A percentile compares a stretch with the other conserved stretches of the same genome.
Conservation (phyloP, 2,113 vertebrate genomes). For the Chamaea fasciata region DNA sequence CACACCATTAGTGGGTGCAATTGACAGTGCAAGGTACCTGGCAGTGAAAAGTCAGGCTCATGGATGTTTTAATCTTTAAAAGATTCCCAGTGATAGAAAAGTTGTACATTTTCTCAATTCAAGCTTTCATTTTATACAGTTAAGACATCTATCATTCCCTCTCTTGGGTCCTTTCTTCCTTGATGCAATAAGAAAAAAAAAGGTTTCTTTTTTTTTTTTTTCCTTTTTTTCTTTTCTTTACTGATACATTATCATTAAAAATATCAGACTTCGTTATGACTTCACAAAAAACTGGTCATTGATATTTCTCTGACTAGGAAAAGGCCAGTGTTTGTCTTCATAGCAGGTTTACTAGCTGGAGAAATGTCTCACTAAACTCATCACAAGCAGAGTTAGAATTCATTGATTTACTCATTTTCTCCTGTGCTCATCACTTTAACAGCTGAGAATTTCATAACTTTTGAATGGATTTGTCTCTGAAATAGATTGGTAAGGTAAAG, state of each 20-base stretch:
- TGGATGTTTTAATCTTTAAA: constrained; percentile 2
- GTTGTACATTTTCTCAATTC: neutral
- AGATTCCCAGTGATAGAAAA: constrained; percentile 1
- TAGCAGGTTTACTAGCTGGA: neutral
- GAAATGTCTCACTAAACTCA: neutral
- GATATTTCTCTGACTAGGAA: neutral
- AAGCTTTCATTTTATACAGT: neutral
- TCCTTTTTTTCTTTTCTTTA: neutral
- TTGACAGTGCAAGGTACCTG: neutral
- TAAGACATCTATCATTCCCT: neutral
- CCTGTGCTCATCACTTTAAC: neutral
- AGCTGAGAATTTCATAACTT: constrained; percentile 43
- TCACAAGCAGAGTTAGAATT: neutral
- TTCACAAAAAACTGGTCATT: neutral
- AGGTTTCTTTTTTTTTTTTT: neutral
- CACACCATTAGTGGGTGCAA: neutral
- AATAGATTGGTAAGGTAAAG: neutral
- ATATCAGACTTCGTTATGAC: neutral
- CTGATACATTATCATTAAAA: neutral
- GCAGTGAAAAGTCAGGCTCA: constrained; percentile 14
- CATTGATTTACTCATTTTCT: constrained; percentile 46
- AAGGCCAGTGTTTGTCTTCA: neutral
- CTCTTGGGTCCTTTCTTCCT: neutral
- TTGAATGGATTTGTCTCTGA: constrained; percentile 24
- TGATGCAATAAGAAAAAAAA: neutral